Evolutionary conservation across 2,797 vertebrate genomes (phyloP), one percentile per base, ranked within the genome.

Genomic region (Sebastiscus tertius): DNA sequence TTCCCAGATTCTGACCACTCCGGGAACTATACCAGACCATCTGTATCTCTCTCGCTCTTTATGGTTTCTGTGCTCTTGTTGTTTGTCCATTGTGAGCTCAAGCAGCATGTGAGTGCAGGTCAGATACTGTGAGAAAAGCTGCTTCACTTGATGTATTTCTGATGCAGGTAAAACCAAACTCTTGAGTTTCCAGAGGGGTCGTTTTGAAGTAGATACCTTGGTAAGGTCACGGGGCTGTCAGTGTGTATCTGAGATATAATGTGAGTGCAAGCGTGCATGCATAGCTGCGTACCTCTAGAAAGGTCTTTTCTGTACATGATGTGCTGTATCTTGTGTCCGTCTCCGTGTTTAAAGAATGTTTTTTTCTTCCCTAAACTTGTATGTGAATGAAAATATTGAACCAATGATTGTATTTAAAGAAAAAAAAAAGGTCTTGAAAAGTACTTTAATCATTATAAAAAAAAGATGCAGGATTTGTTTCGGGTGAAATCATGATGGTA

Each of bases 391-490:
- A 79, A 76, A 83, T 75, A 83, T 78, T 76, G 73, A 94, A 86
- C 82, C 78, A 84, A 75, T 90, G 90, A 93, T 94, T 95, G 90
- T 94, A 93, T 92, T 88, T 86, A 81, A 88, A 86, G 68, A 10
- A 62, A 63, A 49, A 49, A 52, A 62, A 63, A 49, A 49, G 36
- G n/a, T 83, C 59, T 77, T 78, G 33, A 83, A 81, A 74, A 75
- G 56, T 58, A 56, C 42, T 82, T 58, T 22, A 78, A 56, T 77
- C 49, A 39, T 58, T 65, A 58, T 68, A 64, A 65, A 89, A 89
- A 49, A 71, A 27, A 68, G n/a, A 77, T 0, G 22, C n/a, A 59
- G 42, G 59, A 18, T 12, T 36, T 58, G 34, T 31, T 42, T 27
- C 20, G 16, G 75, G 22, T 59, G 59, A 81, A 65, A 61, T 72